phyloP scores from a whole-genome alignment of 1,140 invertebrate genomes.

The Eueides isabella region DNA sequence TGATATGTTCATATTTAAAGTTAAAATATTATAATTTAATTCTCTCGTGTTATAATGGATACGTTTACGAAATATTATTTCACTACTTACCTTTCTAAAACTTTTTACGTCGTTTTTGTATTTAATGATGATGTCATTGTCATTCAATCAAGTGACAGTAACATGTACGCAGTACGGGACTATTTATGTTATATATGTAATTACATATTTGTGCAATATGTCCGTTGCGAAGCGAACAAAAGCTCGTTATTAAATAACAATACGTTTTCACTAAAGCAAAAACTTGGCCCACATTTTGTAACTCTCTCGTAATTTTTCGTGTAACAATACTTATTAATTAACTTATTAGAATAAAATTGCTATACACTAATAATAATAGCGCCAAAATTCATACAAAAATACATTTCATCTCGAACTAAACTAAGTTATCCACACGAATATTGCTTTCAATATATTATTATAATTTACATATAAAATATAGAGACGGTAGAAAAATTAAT shows the following conservation, averaged over 20 bases:
- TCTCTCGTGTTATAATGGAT: neutral
- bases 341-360: conserved; percentile 6
- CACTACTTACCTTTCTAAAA: neutral
- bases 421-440: neutral
- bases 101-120: neutral
- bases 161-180: neutral
- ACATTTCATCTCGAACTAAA: conserved; percentile 23
- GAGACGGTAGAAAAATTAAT: neutral
- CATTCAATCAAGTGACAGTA: neutral
- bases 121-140: neutral
- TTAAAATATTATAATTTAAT: neutral
- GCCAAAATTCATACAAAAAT: conserved; percentile 37
- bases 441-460: conserved; percentile 22
- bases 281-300: conserved; percentile 7
- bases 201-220: neutral
- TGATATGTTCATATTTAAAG: conserved; percentile 3
- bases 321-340: conserved; percentile 10
- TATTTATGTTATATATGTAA: neutral
- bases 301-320: conserved; percentile 1
- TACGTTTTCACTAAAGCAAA: neutral
- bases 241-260: conserved; percentile 5
- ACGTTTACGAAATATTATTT: neutral
- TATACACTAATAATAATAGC: conserved; percentile 3
- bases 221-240: neutral
- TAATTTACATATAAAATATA: conserved; percentile 15